Evolutionary conservation across 2,888 invertebrate genomes (phyloP), one percentile per base, ranked within the genome.

Genomic region (Xestobium rufovillosum): DNA sequence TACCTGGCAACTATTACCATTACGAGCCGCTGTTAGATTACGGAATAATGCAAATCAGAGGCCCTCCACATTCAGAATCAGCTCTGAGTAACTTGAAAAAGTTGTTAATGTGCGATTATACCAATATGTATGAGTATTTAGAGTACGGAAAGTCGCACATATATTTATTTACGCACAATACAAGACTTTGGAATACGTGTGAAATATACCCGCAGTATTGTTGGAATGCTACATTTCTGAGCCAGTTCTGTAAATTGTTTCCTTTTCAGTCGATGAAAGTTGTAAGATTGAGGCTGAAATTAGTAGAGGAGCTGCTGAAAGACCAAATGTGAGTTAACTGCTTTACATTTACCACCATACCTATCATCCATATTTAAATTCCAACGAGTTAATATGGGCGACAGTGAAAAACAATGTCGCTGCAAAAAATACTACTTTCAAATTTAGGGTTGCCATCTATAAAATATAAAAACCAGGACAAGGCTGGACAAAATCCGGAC

Each of bases 221-320:
- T 57, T 81, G 77, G 75, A 71, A 76, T 48, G 67, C 76, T 2
- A 67, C 72, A 26, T 89, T 89, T 67, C 75, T 86, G 38, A 76
- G 78, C 37, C 76, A 74, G 45, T 81, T 86, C 67, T 91, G 90
- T 68, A 76, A 75, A 59, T 68, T 87, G 49, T 90, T 88, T 63
- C 90, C 90, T 8, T 83, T 89, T 63, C 90, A 90, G 61, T 84
- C 83, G 47, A 84, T 89, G 83, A 91, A 90, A 65, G 75, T 85
- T 44, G 89, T 90, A 14, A 71, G 90, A 41, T 63, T 90, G 51
- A 72, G 88, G 43, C 70, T 89, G 50, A 73, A 75, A 41, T 71
- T 83, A 9, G 77, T 84, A 30, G 80, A 83, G 55, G 72, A 76
- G 43, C 67, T 90, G 34, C 67, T 90, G 37, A 70, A 77, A 47